phyloP scores from a whole-genome alignment of 1,140 invertebrate species.

The Pollicipes pollicipes region DNA sequence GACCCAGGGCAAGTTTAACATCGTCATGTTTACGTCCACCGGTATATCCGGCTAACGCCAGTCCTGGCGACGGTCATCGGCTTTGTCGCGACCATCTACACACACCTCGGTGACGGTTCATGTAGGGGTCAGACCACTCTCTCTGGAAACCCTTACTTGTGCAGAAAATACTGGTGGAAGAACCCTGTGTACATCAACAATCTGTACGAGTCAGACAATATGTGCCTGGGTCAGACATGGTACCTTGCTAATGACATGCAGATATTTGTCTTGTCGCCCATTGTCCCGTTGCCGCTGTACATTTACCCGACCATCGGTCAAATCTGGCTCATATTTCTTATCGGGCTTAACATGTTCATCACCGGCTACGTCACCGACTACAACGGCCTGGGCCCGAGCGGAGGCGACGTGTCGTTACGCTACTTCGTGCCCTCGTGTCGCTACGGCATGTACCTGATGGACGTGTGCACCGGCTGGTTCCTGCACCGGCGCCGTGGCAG shows the following conservation, averaged over 20 bases:
- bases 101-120: conserved; percentile 8
- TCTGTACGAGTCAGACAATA: conserved; percentile 19
- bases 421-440: conserved; percentile 16
- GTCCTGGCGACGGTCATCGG: conserved; percentile 6
- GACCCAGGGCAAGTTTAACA: conserved; percentile 26
- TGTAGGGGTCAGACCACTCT: neutral
- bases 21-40: conserved; percentile 27
- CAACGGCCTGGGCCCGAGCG: neutral
- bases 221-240: conserved; percentile 53
- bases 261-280: conserved; percentile 46
- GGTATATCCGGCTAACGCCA: conserved; percentile 28
- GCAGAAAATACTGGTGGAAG: conserved; percentile 22
- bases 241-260: conserved; percentile 68
- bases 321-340: neutral
- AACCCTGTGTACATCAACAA: conserved; percentile 23
- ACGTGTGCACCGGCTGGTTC: conserved; percentile 10
- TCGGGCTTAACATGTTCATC: neutral
- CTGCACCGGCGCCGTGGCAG: conserved; percentile 4
- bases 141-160: conserved; percentile 5
- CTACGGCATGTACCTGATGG: conserved; percentile 13
- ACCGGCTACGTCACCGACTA: neutral
- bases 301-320: conserved; percentile 39
- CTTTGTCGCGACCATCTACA: neutral
- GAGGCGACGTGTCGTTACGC: neutral
- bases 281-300: conserved; percentile 46